Evolutionary conservation across 2,797 vertebrate species (phyloP).

Genomic region (Esox masquinongy): DNA sequence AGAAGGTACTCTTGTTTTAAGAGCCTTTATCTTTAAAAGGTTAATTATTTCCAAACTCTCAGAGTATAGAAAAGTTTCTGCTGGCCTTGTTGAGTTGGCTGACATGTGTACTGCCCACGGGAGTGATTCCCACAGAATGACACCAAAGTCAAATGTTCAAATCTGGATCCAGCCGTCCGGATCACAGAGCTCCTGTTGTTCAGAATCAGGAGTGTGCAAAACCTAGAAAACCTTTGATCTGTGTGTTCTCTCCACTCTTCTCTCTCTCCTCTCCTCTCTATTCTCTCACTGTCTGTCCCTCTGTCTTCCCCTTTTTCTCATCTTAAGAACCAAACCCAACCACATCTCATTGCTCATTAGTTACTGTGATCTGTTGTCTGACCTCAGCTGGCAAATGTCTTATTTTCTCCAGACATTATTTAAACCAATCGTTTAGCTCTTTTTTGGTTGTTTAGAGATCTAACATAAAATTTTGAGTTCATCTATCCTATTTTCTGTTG

Average conservation of each 20-base stretch:
- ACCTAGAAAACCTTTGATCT: background rate
- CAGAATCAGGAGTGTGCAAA: background rate
- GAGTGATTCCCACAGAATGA: background rate
- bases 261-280: constrained; percentile 26
- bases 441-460: background rate
- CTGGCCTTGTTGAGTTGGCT: background rate
- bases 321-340: background rate
- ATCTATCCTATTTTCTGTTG: background rate
- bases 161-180: background rate
- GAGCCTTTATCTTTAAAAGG: background rate
- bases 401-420: background rate
- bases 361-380: background rate
- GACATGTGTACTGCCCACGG: background rate
- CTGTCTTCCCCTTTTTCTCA: too few species aligned
- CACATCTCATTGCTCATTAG: background rate
- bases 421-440: background rate
- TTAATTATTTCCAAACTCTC: background rate
- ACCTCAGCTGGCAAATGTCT: background rate
- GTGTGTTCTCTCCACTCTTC: constrained; percentile 42
- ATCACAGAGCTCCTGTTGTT: constrained; percentile 7
- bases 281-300: constrained; percentile 27
- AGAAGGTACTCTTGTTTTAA: background rate
- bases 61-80: background rate
- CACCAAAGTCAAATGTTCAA: constrained; percentile 9
- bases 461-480: background rate